Evolutionary conservation across 2,888 invertebrate species (phyloP), one percentile per base, ranked within the genome.

Genomic region (Melanophora roralis): DNA sequence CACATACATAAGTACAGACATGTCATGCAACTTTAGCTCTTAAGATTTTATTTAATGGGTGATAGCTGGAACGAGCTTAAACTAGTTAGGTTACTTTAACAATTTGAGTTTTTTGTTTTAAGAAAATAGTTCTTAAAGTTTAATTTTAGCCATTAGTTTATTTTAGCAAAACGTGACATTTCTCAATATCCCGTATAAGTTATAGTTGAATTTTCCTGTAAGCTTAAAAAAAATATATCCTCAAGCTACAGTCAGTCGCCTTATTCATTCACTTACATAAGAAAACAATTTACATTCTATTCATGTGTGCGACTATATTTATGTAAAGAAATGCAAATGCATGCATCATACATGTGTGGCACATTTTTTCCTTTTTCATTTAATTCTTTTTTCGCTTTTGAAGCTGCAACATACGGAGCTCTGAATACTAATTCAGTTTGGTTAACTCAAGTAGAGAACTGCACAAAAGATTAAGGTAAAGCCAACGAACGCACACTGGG

Each of bases 401-500:
- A 34, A 38, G 45, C 59, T 62, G 71, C 72, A 72, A 67, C 79
- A 53, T 64, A 36, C 40, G 49, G 51, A 32, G 40, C 49, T 49
- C 47, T 23, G 23, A 53, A 67, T 32, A 38, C n/a, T 53, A 43
- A 72, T 51, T 23, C 72, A 62, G 55, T 43, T 36, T 23, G 68
- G 23, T 53, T 73, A 23, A 36, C 32, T 38, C 12, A 19, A 53
- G 51, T 57, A 43, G 51, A 38, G 40, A n/a, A n/a, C n/a, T 8
- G 23, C 32, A 55, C 71, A 47, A 72, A 62, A 55, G 53, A 47
- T 36, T 78, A 57, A 68, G 53, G 64, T 64, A 51, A 59, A 80
- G 57, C 32, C 53, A 75, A 71, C 67, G 62, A 75, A 71, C 67
- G 62, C 67, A 72, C 80, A 45, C 72, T 62, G 59, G 3, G 3